Conservation (phyloP, 2,888 invertebrate genomes). For the Lepidocyrtoides sp. region DNA sequence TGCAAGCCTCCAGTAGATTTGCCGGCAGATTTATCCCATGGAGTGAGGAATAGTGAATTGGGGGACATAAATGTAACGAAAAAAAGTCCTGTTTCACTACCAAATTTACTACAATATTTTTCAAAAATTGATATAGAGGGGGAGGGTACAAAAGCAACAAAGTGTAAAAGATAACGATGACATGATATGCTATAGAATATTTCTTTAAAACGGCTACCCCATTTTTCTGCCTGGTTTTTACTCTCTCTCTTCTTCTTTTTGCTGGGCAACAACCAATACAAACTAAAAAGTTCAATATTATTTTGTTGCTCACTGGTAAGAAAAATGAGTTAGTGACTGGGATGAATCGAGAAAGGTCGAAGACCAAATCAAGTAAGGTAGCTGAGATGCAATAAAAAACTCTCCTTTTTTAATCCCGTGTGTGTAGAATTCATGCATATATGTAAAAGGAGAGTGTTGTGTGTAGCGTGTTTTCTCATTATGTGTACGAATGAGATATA, state of each 20-base stretch:
- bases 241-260: too few relatives aligned
- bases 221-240: too few relatives aligned
- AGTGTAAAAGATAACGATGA: not conserved
- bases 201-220: too few relatives aligned
- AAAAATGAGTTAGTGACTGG: not conserved
- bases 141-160: not conserved
- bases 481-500: too few relatives aligned
- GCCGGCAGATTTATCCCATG: too few relatives aligned
- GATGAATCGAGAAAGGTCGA: not conserved
- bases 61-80: too few relatives aligned
- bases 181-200: too few relatives aligned
- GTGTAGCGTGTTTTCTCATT: too few relatives aligned
- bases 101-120: not conserved
- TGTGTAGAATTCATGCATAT: not conserved
- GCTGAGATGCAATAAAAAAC: constrained; percentile 43
- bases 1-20: too few relatives aligned
- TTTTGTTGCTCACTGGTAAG: not conserved
- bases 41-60: too few relatives aligned
- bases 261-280: not conserved
- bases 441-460: too few relatives aligned
- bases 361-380: constrained; percentile 41
- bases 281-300: not conserved
- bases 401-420: not conserved
- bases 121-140: not conserved
- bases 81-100: not conserved